Base-by-base conservation (phyloP, 35 echinoderm and acorn worm species). In the Ophiothrix spiculata region DNA sequence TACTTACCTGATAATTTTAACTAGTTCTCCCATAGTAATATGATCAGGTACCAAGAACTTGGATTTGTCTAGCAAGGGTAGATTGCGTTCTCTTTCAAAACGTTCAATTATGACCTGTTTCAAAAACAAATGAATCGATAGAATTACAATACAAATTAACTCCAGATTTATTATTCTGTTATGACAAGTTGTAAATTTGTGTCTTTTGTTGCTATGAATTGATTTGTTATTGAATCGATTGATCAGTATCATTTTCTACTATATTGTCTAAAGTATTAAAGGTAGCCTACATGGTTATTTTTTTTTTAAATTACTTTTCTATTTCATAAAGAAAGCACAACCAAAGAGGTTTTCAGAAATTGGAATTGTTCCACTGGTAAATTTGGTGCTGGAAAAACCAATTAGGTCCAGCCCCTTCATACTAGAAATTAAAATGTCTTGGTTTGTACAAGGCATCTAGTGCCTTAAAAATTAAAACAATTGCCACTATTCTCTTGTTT, bases 21-120 rank as follows among this genome's bases (percentile, higher is more conserved):
- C 95, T 14, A 97, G 88, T 86, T 97, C 95, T 28, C 95, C 91
- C 95, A 97, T 97, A 63, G 91, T 97, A 36, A 97, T 90, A 85
- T 97, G 95, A 79, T 97, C 95, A 39, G 95, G 95, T 32, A 97
- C 95, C 23, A 97, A 45, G 81, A 97, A 97, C 41, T 97, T 97
- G 31, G 95, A 90, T 78, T 97, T 97, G 81, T 97, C 95, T n/a
- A 97, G 88, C 39, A 97, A 77, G 1, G 95, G 95, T 33, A 97
- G 91, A 69, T 75, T 90, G 56, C 79, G 93, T 69, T 97, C 95
- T 34, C 88, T 79, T 75, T 97, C 91, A 79, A 80, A 97, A 69
- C 95, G 46, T 77, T 97, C 95, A 73, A 97, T 97, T 10, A 97
- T 97, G 1, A 97, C 91, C 95, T 97, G 88, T 11, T 39, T 39